These are phyloP conservation scores for Pterocles burchelli DNA, from an alignment of 2,113 vertebrate genomes.

Conservation along the genomic window DNA sequence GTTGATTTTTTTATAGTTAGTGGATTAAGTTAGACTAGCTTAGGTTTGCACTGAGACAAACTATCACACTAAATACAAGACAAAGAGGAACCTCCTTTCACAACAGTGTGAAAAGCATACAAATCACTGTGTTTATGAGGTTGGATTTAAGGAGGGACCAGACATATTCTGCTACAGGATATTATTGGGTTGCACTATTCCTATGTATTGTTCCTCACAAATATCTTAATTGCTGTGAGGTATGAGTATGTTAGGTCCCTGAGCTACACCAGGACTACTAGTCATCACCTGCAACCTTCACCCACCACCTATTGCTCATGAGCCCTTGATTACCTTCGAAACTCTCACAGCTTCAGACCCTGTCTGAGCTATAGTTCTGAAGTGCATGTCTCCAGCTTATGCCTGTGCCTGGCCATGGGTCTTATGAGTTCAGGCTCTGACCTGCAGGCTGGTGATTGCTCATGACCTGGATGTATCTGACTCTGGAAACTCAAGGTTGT, in stretches of 20 bases:
- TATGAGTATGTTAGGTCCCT: not conserved
- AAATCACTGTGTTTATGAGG: not conserved
- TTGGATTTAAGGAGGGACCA: not conserved
- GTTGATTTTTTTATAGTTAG: not conserved
- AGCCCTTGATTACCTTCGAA: not conserved
- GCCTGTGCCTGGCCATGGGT: not conserved
- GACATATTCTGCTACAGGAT: not conserved
- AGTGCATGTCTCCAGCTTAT: not conserved
- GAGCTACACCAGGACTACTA: not conserved
- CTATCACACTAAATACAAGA: not conserved
- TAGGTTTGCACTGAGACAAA: not conserved
- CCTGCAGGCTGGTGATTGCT: not conserved
- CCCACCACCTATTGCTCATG: too few species aligned
- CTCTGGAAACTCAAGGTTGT: not conserved
- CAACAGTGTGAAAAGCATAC: fast-evolving
- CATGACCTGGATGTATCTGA: not conserved
- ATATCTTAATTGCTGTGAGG: not conserved
- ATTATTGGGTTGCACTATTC: not conserved
- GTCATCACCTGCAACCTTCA: not conserved
- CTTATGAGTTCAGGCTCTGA: fast-evolving
- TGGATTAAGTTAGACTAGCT: not conserved
- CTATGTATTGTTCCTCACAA: not conserved
- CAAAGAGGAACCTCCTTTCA: not conserved
- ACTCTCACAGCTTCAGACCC: not conserved
- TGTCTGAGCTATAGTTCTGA: not conserved